Conservation (phyloP, 2,888 invertebrate genomes). For the Synanthedon andrenaeformis region DNA sequence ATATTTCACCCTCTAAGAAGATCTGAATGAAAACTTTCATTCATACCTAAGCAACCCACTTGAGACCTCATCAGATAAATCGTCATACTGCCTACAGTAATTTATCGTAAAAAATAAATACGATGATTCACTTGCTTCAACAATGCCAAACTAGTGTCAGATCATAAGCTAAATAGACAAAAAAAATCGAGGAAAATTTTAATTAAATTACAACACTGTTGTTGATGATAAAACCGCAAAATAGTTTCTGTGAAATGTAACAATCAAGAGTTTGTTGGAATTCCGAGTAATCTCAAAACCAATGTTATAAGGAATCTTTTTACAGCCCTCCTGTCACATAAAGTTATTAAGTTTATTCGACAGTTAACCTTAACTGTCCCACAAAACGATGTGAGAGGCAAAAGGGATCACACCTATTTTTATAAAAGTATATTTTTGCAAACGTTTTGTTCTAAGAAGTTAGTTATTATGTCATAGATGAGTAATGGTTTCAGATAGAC, state of each 20-base stretch:
- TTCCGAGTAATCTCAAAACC: constrained; percentile 33
- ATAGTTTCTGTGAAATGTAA: constrained; percentile 18
- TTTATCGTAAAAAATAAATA: too few relatives aligned
- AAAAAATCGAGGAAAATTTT: too few relatives aligned
- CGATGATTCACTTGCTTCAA: too few relatives aligned
- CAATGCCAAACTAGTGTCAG: too few relatives aligned
- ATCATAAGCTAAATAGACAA: too few relatives aligned
- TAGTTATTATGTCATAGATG: constrained; percentile 7
- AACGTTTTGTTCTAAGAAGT: constrained; percentile 3
- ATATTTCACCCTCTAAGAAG: too few relatives aligned
- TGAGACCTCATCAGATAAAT: too few relatives aligned
- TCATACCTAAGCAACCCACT: too few relatives aligned
- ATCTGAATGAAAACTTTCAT: too few relatives aligned
- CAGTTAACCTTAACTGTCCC: constrained; percentile 34
- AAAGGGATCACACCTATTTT: constrained; percentile 23
- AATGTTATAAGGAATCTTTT: constrained; percentile 34
- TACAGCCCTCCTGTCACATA: constrained; percentile 40
- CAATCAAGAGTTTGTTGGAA: constrained; percentile 33
- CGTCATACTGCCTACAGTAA: too few relatives aligned
- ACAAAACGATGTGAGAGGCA: constrained; percentile 19
- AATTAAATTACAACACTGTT: too few relatives aligned
- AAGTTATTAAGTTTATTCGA: constrained; percentile 56
- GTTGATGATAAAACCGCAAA: background rate
- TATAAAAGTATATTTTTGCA: constrained; percentile 16
- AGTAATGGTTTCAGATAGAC: constrained; percentile 24